These are phyloP conservation scores for Diploscapter pachys DNA, from an alignment of 1,140 invertebrate genomes.

Conservation along the genomic window DNA sequence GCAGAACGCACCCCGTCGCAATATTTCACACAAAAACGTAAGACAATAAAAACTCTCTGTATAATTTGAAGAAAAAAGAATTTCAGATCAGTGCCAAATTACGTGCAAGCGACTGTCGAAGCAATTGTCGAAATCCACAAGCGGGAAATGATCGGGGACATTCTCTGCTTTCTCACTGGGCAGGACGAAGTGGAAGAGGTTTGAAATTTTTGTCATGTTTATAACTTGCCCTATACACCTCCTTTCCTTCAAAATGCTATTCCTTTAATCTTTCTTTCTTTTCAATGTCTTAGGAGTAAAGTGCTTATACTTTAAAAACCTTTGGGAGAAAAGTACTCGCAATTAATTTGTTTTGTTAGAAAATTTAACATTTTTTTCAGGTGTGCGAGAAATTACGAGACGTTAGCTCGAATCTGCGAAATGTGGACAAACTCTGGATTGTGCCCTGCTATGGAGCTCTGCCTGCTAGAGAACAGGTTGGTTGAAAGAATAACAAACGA, in stretches of 20 bases:
- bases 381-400: conserved; percentile 26
- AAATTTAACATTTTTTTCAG: conserved; percentile 1
- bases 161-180: conserved; percentile 89
- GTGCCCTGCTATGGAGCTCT: conserved; percentile 88
- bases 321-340: too few species aligned
- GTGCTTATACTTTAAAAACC: too few species aligned
- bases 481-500: neutral
- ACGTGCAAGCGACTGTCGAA: conserved; percentile 80
- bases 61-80: too few species aligned
- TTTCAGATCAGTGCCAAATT: conserved; percentile 72
- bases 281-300: too few species aligned
- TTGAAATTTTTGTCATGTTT: conserved; percentile 59
- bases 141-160: conserved; percentile 75
- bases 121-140: conserved; percentile 84
- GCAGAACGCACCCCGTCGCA: conserved; percentile 80
- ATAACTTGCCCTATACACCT: too few species aligned
- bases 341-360: neutral
- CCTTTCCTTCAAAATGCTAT: too few species aligned
- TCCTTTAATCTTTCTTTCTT: too few species aligned
- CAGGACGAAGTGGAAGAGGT: conserved; percentile 83
- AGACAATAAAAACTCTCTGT: neutral
- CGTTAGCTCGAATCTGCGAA: neutral
- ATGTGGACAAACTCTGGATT: conserved; percentile 70
- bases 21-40: conserved; percentile 74
- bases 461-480: conserved; percentile 70